Conservation (phyloP, 2,888 invertebrate genomes). For the Aquatica leii region DNA sequence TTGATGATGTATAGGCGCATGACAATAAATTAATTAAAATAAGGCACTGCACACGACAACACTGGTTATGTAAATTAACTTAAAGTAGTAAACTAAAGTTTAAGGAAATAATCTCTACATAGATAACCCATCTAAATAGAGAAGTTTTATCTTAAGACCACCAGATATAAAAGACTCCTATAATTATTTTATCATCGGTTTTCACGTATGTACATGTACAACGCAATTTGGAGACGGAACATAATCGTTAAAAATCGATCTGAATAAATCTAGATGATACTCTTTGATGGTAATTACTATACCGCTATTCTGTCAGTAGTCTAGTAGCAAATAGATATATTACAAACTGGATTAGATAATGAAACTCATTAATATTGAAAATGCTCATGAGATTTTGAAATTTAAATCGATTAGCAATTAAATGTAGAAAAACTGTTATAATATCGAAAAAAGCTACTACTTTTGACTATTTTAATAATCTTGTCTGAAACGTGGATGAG, state of each 20-base stretch:
- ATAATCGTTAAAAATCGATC: conserved; percentile 10
- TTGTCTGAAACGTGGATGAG: too few relatives aligned
- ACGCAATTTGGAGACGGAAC: conserved; percentile 1
- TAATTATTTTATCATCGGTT: conserved; percentile 6
- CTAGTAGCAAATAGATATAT: conserved; percentile 9
- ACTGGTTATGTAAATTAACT: conserved; percentile 9
- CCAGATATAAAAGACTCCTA: conserved; percentile 8
- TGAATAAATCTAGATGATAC: conserved; percentile 10
- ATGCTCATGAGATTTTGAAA: neutral
- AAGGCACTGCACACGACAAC: neutral
- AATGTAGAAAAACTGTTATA: too few relatives aligned
- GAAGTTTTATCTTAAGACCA: conserved; percentile 10
- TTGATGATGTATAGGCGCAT: neutral
- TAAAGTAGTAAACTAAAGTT: conserved; percentile 4
- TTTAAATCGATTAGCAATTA: conserved; percentile 6
- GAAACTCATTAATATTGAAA: conserved; percentile 8
- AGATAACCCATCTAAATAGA: conserved; percentile 9
- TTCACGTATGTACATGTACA: neutral
- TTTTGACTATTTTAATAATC: too few relatives aligned
- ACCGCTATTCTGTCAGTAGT: conserved; percentile 11
- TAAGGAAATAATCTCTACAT: conserved; percentile 2
- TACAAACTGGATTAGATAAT: conserved; percentile 10
- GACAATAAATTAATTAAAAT: conserved; percentile 2
- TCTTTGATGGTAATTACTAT: conserved; percentile 9
- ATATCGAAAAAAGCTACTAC: too few relatives aligned